Base-by-base conservation (phyloP, 2,797 vertebrate genomes). In the Eulemur albifrons region DNA sequence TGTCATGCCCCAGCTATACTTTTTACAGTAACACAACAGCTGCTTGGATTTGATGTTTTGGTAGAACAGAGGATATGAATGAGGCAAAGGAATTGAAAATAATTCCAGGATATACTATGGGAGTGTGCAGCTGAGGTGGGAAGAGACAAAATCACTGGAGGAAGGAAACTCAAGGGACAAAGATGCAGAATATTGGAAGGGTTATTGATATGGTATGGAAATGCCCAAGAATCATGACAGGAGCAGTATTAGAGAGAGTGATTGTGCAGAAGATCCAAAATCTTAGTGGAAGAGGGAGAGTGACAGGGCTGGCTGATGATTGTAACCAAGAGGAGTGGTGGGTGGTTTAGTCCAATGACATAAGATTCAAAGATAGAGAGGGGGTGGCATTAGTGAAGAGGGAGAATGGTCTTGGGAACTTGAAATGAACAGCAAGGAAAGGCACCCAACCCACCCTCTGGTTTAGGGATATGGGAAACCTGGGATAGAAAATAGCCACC, bases 11-110 rank as follows among this genome's bases (percentile, higher is more conserved):
- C 27, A 79, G 72, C 40, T 90, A 81, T 76, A n/a, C 57, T 69
- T 96, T 94, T 93, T 54, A 91, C 35, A 91, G 75, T 93, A 81
- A 82, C 50, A 84, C 79, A 97, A 76, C 25, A 90, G 70, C 14
- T 91, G 32, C 65, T 90, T 89, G 57, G 3, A 93, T 65, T 88
- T 94, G 40, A 84, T 81, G 40, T 43, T 32, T 93, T 85, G 25
- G 75, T 43, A 89, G 57, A 92, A 89, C 11, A 86, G 69, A 86
- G 57, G 81, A 81, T 93, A 77, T 94, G 73, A 92, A 81, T 50
- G 43, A 88, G 76, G 48, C 75, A 35, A 93, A 89, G 63, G 45
- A 94, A 92, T 8, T 85, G 52, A 12, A 82, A 81, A 77, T 88
- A 72, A 76, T 94, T 90, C 38, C 38, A 80, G 69, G 30, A 12